Evolutionary conservation across 2,888 invertebrate genomes (phyloP), one percentile per base, ranked within the genome.

Genomic region (Candidula unifasciata): DNA sequence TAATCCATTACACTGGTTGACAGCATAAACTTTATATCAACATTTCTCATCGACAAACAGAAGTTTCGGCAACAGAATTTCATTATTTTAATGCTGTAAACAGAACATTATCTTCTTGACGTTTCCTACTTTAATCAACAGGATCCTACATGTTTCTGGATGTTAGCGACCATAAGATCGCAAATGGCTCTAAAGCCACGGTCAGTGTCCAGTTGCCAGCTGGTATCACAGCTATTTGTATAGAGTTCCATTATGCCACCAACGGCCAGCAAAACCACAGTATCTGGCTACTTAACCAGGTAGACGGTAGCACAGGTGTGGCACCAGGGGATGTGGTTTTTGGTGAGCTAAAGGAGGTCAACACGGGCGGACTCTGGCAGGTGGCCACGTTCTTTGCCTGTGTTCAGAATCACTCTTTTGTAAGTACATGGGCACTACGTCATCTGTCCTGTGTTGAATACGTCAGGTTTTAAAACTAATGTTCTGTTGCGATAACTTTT

Each of bases 161-260:
- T 64, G 79, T 64, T 27, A 57, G 21, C 57, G 79, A 66, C 27
- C 27, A 35, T 24, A 66, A n/a, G 21, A 37, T 64, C 24, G 13
- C 79, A 13, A 30, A 0, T 13, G 37, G 27, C 68, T 64, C 66
- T n/a, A 44, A 24, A 37, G 68, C 66, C 13, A 24, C n/a, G 35
- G 27, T 74, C 74, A 74, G 52, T 74, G 66, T 24, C 27, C 66
- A 64, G 44, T 27, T 79, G 5, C 37, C 37, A 60, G 27, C 24
- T 13, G 64, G 27, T 24, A 44, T 66, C 44, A 52, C 79, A 21
- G 66, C 79, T 16, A n/a, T 79, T 33, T 79, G 79, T 66, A 37
- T 79, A 21, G 79, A 79, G 66, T 79, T 79, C 79, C 79, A 79
- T 44, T 79, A 79, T 66, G 66, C 79, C 27, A 79, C 79, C 5